Base-by-base conservation (phyloP, 2,888 invertebrate genomes). In the Colostygia pectinataria region DNA sequence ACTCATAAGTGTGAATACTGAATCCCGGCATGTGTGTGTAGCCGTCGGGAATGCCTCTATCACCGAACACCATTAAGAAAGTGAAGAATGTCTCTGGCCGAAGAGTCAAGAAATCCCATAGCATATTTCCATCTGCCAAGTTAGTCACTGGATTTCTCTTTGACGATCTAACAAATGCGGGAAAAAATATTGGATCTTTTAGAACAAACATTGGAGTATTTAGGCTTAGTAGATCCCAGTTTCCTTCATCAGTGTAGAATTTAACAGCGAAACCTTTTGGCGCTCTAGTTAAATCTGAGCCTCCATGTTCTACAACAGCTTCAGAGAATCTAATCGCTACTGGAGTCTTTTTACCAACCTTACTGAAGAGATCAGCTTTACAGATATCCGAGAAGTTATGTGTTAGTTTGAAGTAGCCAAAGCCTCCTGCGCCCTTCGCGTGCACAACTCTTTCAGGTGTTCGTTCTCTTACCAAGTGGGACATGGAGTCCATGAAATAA, bases 381-480 rank as follows among this genome's bases (percentile, higher is more conserved):
- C 91, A 91, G 67, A 95, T 95, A 65, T 94, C 92, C 2, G 92
- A 91, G 51, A 97, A 94, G 70, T 97, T 96, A 63, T 96, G 93
- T 0, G 96, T 96, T 2, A 96, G 94, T 81, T 96, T 95, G 63
- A 97, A 96, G 66, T 94, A 95, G 0, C 95, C 96, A 71, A 95
- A 96, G 2, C 95, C 96, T n/a, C 95, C 97, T 27, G 94, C 96
- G 53, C 97, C 98, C 81, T 98, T 98, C 0, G 98, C 98, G 76
- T 98, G 97, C 0, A 97, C 97, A 0, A 97, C 94, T 59, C 98
- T 92, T 75, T 98, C 98, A 0, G 98, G 97, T 61, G 97, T 97
- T 37, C 98, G 92, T 77, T 98, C 98, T 20, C 97, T 90, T 68
- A 93, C 93, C 66, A 98, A 96, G 71, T 96, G 95, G 0, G 94